Evolutionary conservation across 2,797 vertebrate genomes (phyloP).

Genomic region (Falco peregrinus): DNA sequence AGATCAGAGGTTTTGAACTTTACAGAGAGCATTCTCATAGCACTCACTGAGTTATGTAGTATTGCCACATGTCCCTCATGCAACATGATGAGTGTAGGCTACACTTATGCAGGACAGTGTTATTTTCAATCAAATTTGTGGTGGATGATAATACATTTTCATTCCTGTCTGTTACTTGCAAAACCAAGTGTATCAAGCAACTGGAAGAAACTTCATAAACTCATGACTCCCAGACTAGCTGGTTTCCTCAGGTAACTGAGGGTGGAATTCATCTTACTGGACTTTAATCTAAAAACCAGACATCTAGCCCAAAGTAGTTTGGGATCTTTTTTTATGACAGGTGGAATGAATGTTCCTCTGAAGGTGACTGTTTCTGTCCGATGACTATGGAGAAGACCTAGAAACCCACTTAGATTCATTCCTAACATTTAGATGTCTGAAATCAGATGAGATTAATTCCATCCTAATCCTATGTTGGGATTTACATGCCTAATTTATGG

Average conservation of each 20-base stretch:
- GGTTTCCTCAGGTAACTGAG: background rate
- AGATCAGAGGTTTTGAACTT: slow-evolving; percentile 33
- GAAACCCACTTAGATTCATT: background rate
- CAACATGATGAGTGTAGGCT: background rate
- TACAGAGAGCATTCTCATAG: background rate
- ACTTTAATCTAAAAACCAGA: background rate
- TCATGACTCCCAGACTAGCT: background rate
- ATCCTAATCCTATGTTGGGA: background rate
- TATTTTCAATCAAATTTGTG: background rate
- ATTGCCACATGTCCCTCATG: background rate
- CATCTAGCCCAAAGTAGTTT: background rate
- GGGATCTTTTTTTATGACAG: background rate
- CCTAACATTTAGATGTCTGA: background rate
- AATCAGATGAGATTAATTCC: background rate
- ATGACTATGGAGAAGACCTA: background rate
- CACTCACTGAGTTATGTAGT: background rate
- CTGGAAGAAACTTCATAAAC: background rate
- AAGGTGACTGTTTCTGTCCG: background rate
- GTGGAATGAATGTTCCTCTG: background rate
- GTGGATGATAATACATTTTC: background rate
- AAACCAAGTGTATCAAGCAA: background rate
- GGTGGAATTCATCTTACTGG: background rate
- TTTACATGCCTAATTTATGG: background rate
- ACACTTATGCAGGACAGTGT: background rate
- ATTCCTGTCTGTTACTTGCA: background rate